Percentiles rank a stretch among this genome's conserved stretches.
Conservation (phyloP, 1,140 invertebrate species). For the Drosophila arawakana region DNA sequence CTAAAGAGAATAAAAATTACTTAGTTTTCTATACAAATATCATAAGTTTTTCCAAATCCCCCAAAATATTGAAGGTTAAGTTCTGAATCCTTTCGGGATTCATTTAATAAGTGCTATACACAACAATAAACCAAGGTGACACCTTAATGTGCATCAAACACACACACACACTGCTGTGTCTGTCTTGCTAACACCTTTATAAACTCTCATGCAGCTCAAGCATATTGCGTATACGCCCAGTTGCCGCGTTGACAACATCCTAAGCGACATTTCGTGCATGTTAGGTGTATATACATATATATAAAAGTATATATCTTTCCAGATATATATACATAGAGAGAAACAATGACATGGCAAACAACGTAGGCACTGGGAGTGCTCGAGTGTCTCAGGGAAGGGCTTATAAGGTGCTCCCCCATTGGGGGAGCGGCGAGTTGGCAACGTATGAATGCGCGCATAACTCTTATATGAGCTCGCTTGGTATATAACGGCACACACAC, state of each 20-base stretch:
- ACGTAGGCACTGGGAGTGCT: slow-evolving; percentile 35
- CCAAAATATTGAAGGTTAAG: no score
- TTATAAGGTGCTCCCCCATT: slow-evolving; percentile 44
- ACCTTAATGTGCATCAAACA: slow-evolving; percentile 10
- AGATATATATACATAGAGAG: slow-evolving; percentile 16
- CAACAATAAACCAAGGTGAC: slow-evolving; percentile 36
- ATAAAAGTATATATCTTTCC: slow-evolving; percentile 3
- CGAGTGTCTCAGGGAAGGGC: slow-evolving; percentile 42
- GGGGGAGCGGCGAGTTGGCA: slow-evolving; percentile 37
- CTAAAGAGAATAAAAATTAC: no score
- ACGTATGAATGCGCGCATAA: slow-evolving; percentile 69
- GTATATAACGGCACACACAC: slow-evolving; percentile 51
- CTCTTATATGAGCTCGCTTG: slow-evolving; percentile 59
- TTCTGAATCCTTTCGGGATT: not conserved
- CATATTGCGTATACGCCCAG: slow-evolving; percentile 53
- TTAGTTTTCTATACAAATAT: no score
- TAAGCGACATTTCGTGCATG: slow-evolving; percentile 34
- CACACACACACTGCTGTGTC: not conserved
- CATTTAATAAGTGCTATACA: not conserved
- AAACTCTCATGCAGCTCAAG: not conserved
- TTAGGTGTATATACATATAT: slow-evolving; percentile 5
- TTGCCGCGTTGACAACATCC: slow-evolving; percentile 25
- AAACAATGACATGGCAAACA: slow-evolving; percentile 44
- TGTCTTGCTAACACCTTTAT: not conserved
- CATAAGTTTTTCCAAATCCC: not conserved